A percentile compares a stretch with the other conserved stretches of the same genome.
phyloP scores from a whole-genome alignment of 2,888 invertebrate genomes.

The Synanthedon vespiformis region DNA sequence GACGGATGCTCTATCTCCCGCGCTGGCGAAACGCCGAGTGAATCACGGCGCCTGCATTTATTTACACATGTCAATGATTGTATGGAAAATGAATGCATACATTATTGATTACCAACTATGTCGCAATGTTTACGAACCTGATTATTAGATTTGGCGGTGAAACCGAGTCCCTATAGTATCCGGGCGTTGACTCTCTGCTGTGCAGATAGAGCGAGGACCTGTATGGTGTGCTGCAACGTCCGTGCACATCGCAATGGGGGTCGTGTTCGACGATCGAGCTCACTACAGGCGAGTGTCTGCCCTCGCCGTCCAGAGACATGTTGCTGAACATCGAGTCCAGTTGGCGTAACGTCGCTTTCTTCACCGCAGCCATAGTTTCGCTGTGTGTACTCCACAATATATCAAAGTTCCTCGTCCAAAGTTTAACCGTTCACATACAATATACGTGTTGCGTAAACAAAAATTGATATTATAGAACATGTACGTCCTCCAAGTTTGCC shows the following conservation, averaged over 20 bases:
- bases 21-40: constrained; percentile 67
- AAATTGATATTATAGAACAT: constrained; percentile 28
- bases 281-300: constrained; percentile 51
- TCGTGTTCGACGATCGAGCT: constrained; percentile 69
- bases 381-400: constrained; percentile 9
- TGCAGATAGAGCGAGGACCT: constrained; percentile 58
- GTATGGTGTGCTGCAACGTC: constrained; percentile 58
- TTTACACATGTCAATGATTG: constrained; percentile 1
- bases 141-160: constrained; percentile 59
- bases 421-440: constrained; percentile 12
- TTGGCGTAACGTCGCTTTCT: constrained; percentile 76
- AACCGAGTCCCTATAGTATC: constrained; percentile 68
- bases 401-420: constrained; percentile 1
- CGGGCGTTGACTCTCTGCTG: constrained; percentile 62
- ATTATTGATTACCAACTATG: not conserved
- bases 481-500: constrained; percentile 65
- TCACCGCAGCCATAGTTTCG: constrained; percentile 61
- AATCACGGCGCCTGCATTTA: constrained; percentile 68
- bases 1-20: constrained; percentile 78
- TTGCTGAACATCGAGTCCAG: constrained; percentile 79
- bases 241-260: constrained; percentile 80
- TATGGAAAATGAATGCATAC: not conserved
- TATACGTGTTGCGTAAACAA: constrained; percentile 23
- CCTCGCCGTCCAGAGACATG: constrained; percentile 69
- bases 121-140: constrained; percentile 33